Evolutionary conservation across 1,140 invertebrate species (phyloP).

Genomic region (Listronotus oregonensis): DNA sequence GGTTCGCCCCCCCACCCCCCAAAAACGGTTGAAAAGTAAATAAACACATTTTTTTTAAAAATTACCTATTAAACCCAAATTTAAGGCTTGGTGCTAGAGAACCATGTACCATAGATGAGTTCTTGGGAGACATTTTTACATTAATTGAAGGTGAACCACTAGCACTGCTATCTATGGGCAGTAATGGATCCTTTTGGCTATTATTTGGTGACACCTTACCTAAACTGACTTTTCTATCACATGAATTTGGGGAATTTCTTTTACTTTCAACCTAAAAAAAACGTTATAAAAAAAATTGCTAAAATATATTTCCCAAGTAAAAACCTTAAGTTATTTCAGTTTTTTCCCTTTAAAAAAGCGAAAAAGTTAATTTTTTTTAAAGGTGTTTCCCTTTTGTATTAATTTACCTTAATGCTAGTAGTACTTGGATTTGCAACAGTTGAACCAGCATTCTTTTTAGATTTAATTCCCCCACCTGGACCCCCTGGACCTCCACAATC

Average conservation of each 20-base stretch:
- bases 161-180: conserved; percentile 9
- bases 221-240: conserved; percentile 56
- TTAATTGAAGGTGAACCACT: conserved; percentile 15
- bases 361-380: no score
- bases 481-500: conserved; percentile 62
- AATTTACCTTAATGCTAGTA: conserved; percentile 26
- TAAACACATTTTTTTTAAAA: not conserved
- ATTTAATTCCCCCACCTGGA: conserved; percentile 52
- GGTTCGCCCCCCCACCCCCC: no score
- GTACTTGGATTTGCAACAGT: conserved; percentile 6
- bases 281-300: no score
- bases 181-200: conserved; percentile 41
- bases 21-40: no score
- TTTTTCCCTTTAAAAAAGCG: no score
- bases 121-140: conserved; percentile 58
- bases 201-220: conserved; percentile 58
- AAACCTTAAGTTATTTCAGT: no score
- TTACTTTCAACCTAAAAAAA: conserved; percentile 66
- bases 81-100: conserved; percentile 62
- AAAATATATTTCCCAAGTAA: no score
- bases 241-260: conserved; percentile 65
- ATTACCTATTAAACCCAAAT: conserved; percentile 58
- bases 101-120: conserved; percentile 53
- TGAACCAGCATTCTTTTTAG: conserved; percentile 57
- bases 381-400: no score